phyloP scores from a whole-genome alignment of 1,140 invertebrate species.

The Camponotus floridanus region DNA sequence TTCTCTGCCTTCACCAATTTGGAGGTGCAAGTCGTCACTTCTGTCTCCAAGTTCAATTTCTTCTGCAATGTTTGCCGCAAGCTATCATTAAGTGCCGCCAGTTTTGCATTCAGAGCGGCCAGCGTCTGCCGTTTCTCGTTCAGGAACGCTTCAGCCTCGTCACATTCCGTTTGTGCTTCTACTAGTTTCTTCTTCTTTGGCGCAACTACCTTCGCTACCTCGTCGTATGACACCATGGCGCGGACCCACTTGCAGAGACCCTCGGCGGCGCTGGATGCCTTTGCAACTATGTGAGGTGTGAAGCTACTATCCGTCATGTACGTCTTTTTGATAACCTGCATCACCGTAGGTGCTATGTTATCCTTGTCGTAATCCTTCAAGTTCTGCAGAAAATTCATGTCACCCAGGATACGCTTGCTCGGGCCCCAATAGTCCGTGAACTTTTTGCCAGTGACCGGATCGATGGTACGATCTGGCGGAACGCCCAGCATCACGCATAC shows the following conservation, averaged over 20 bases:
- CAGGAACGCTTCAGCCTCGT: slow-evolving; percentile 88
- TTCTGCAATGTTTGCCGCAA: slow-evolving; percentile 85
- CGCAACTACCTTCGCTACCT: slow-evolving; percentile 89
- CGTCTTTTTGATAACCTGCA: slow-evolving; percentile 89
- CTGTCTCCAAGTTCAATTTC: slow-evolving; percentile 87
- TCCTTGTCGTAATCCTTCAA: slow-evolving; percentile 92
- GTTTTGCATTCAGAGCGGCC: slow-evolving; percentile 87
- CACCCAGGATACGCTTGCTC: slow-evolving; percentile 91
- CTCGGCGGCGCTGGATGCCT: slow-evolving; percentile 91
- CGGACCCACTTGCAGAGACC: slow-evolving; percentile 92
- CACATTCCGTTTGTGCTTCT: slow-evolving; percentile 88
- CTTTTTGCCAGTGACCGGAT: slow-evolving; percentile 88
- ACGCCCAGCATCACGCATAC: slow-evolving; percentile 91
- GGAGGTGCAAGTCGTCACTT: slow-evolving; percentile 86
- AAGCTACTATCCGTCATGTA: slow-evolving; percentile 90
- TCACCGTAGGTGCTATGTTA: slow-evolving; percentile 88
- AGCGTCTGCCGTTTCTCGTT: slow-evolving; percentile 88
- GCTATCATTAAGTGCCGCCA: slow-evolving; percentile 87
- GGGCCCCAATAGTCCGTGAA: slow-evolving; percentile 91
- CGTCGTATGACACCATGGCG: slow-evolving; percentile 92
- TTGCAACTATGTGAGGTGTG: slow-evolving; percentile 89
- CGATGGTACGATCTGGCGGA: slow-evolving; percentile 89
- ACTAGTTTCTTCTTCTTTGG: slow-evolving; percentile 89
- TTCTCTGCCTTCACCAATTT: slow-evolving; percentile 91
- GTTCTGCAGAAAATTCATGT: slow-evolving; percentile 90